Conservation (phyloP, 30 jellyfish, hydroid and myxozoan species). For the Aurelia coerulea region DNA sequence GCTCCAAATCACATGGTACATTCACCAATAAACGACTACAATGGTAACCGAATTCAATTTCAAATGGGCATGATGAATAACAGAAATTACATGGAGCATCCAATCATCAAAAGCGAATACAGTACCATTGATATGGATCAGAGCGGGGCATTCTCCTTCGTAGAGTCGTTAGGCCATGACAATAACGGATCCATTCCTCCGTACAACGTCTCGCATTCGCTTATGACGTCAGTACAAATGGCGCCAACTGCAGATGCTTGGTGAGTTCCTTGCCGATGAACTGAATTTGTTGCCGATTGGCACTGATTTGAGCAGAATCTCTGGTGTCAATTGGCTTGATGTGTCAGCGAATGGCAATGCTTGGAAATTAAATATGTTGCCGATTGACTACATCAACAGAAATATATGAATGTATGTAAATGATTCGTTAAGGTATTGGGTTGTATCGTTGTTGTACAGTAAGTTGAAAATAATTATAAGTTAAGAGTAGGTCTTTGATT, state of each 20-base stretch:
- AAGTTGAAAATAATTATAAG: too few relatives aligned
- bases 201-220: constrained; percentile 35
- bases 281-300: too few relatives aligned
- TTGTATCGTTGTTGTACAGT: too few relatives aligned
- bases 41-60: constrained; percentile 53
- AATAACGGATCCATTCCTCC: constrained; percentile 26
- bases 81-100: constrained; percentile 54
- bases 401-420: too few relatives aligned
- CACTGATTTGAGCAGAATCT: too few relatives aligned
- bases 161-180: constrained; percentile 52
- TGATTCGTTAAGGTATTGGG: too few relatives aligned
- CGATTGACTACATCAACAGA: too few relatives aligned
- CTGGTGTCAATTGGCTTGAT: too few relatives aligned
- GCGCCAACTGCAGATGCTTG: constrained; percentile 42
- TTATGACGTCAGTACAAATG: constrained; percentile 48
- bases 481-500: too few relatives aligned
- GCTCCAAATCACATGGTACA: constrained; percentile 48
- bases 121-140: constrained; percentile 54
- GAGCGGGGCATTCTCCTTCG: constrained; percentile 63
- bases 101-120: constrained; percentile 56
- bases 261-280: neutral
- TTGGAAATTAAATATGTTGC: too few relatives aligned
- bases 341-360: too few relatives aligned
- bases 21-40: constrained; percentile 50
- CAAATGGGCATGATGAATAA: constrained; percentile 45